phyloP scores from a whole-genome alignment of 1,140 invertebrate species.

The Ganaspis sp. region DNA sequence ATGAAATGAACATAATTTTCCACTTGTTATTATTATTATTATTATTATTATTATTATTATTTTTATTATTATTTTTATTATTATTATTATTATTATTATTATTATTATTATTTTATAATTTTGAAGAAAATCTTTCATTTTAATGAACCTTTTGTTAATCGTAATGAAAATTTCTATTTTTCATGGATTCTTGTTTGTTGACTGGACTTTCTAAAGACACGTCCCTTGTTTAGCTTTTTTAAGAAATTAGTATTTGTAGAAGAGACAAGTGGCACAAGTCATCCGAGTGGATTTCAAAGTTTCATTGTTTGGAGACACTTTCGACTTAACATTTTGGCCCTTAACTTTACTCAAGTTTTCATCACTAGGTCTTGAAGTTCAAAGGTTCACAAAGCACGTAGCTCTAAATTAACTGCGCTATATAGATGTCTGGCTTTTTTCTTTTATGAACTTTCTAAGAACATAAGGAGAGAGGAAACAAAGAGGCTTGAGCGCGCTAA shows the following conservation, averaged over 20 bases:
- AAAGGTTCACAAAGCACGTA: conserved; percentile 1
- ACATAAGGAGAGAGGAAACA: conserved; percentile 17
- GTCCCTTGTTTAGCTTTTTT: too few species aligned
- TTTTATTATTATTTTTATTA: too few species aligned
- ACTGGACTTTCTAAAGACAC: too few species aligned
- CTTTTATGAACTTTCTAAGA: conserved; percentile 22
- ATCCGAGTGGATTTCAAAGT: not conserved
- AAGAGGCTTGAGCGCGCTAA: not conserved
- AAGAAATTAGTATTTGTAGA: not conserved
- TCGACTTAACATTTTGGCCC: not conserved
- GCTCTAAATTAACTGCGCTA: not conserved
- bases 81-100: too few species aligned
- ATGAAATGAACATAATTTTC: too few species aligned
- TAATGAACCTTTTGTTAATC: too few species aligned
- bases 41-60: too few species aligned
- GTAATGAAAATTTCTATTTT: too few species aligned
- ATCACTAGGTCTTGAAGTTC: not conserved
- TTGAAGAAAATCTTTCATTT: too few species aligned
- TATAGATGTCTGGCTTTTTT: conserved; percentile 12
- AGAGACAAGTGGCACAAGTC: not conserved
- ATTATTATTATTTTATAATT: too few species aligned
- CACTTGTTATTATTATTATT: too few species aligned
- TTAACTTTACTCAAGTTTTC: conserved; percentile 7
- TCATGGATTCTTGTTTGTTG: too few species aligned
- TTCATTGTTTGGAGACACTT: conserved; percentile 15